A percentile compares a stretch with the other conserved stretches of the same genome.
Conservation (phyloP, 1,140 invertebrate species). For the Zaprionus capensis region DNA sequence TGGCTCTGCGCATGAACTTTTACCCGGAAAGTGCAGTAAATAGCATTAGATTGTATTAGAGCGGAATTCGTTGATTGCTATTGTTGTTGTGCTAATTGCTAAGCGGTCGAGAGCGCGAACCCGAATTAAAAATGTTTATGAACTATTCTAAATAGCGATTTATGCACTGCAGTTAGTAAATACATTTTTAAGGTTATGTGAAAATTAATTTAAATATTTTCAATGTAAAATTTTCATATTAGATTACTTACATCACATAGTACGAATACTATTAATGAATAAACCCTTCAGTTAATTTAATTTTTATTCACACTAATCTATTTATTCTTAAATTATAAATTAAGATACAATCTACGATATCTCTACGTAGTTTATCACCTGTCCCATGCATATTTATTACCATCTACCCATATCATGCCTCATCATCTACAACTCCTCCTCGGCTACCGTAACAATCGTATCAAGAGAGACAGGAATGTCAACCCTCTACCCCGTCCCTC, state of each 20-base stretch:
- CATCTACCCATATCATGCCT: not conserved
- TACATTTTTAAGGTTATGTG: not conserved
- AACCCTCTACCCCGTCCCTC: not conserved
- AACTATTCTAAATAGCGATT: not conserved
- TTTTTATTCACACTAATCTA: not conserved
- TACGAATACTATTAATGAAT: no score
- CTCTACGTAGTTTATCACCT: not conserved
- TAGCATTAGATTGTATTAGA: slow-evolving; percentile 59
- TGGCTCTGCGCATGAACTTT: slow-evolving; percentile 36
- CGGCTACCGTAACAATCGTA: slow-evolving; percentile 3
- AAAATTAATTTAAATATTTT: not conserved
- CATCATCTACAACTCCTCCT: not conserved
- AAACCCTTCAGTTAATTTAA: not conserved
- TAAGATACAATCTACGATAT: not conserved
- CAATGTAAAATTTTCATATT: not conserved
- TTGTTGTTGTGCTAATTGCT: slow-evolving; percentile 20
- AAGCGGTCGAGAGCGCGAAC: not conserved
- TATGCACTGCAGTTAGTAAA: no score
- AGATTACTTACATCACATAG: not conserved
- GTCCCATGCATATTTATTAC: not conserved
- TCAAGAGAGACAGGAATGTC: slow-evolving; percentile 9
- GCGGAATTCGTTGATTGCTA: slow-evolving; percentile 40
- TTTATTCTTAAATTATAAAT: not conserved
- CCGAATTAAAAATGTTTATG: slow-evolving; percentile 1
- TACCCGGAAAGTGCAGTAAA: slow-evolving; percentile 32